These are phyloP conservation scores for Acanthurus leucopareius DNA, from an alignment of 2,797 vertebrate species.

Conservation along the genomic window DNA sequence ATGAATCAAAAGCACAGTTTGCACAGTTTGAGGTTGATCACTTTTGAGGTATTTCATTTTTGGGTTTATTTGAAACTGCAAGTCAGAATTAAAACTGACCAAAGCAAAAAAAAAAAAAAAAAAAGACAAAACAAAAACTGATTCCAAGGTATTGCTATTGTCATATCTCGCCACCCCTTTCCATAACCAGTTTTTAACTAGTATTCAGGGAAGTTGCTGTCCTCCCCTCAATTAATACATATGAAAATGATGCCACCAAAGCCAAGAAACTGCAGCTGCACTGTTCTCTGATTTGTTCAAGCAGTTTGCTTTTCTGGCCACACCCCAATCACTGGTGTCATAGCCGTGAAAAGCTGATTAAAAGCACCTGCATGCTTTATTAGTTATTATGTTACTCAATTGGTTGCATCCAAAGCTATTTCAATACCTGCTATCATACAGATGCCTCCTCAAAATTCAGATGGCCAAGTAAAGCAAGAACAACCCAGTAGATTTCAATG, in stretches of 20 bases:
- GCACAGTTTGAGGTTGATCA: no score
- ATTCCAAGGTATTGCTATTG: no score
- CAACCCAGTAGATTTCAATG: constrained; percentile 73
- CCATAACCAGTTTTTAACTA: no score
- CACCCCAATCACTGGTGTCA: constrained; percentile 59
- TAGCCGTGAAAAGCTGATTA: constrained; percentile 48
- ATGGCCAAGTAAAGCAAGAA: constrained; percentile 72
- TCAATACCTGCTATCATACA: constrained; percentile 51
- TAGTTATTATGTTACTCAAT: constrained; percentile 55
- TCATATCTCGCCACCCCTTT: no score
- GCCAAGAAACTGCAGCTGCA: constrained; percentile 32
- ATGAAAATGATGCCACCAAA: not conserved
- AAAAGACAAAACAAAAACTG: no score
- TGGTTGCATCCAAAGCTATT: constrained; percentile 41
- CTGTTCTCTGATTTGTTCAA: constrained; percentile 23
- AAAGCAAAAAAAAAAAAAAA: no score
- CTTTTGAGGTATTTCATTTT: no score
- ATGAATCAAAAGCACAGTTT: no score
- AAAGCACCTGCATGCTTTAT: constrained; percentile 66
- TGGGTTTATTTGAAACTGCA: no score
- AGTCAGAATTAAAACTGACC: no score
- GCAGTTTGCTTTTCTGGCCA: constrained; percentile 36
- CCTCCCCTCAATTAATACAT: constrained; percentile 8
- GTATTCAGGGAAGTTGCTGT: not conserved
- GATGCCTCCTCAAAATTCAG: constrained; percentile 61